A percentile compares a stretch with the other conserved stretches of the same genome.
phyloP scores from a whole-genome alignment of 2,888 invertebrate genomes.

The Itoplectis maculator region DNA sequence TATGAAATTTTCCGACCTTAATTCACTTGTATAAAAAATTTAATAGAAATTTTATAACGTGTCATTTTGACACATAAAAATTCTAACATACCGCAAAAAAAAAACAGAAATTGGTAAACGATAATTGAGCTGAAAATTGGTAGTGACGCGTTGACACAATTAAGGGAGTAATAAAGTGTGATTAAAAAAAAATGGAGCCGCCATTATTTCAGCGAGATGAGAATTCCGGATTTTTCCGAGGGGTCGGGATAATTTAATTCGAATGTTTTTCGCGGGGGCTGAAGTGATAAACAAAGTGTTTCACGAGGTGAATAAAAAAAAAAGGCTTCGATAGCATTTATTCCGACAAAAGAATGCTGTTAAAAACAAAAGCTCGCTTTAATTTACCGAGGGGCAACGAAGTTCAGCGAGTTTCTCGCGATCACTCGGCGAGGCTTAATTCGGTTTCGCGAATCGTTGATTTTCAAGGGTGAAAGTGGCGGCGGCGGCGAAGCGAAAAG shows the following conservation, averaged over 20 bases:
- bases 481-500: no score
- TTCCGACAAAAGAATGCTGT: background rate
- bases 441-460: conserved; percentile 18
- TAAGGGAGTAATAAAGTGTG: background rate
- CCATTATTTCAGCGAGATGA: background rate
- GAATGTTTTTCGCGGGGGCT: background rate
- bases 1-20: no score
- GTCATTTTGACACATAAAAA: no score
- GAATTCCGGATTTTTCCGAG: background rate
- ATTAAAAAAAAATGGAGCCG: background rate
- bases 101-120: no score
- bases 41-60: no score
- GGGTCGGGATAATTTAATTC: background rate
- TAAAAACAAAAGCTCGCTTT: background rate
- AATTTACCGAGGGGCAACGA: background rate
- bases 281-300: background rate
- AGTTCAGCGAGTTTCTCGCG: conserved; percentile 5
- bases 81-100: no score
- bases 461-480: conserved; percentile 17
- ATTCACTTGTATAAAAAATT: no score
- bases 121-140: background rate
- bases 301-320: background rate
- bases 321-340: no score
- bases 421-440: conserved; percentile 12
- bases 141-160: background rate